Conservation (phyloP, 2,797 vertebrate species). For the Acestrorhynchus altus region DNA sequence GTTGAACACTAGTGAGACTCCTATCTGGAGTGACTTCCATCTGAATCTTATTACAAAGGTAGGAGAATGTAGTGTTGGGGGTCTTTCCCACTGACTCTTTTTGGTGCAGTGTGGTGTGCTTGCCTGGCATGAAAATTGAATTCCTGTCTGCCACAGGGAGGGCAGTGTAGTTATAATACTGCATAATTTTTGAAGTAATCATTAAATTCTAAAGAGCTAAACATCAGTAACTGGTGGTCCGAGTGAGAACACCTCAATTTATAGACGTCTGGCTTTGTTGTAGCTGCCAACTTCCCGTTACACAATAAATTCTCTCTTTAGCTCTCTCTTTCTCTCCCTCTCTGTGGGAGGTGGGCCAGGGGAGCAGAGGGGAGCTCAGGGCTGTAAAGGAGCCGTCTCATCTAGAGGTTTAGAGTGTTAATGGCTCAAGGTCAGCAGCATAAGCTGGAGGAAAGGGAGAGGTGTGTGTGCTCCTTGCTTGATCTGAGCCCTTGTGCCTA, state of each 20-base stretch:
- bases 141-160: too few relatives aligned
- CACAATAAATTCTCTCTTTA: constrained; percentile 11
- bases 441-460: constrained; percentile 76
- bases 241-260: not conserved
- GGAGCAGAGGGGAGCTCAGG: constrained; percentile 43
- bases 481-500: not conserved
- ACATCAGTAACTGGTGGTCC: constrained; percentile 2
- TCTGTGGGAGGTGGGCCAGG: constrained; percentile 27
- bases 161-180: not conserved
- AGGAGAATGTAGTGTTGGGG: not conserved
- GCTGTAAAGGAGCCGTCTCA: constrained; percentile 82
- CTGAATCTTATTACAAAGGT: not conserved
- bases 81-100: too few relatives aligned
- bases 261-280: constrained; percentile 7
- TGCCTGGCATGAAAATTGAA: too few relatives aligned
- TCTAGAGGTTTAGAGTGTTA: constrained; percentile 81
- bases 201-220: not conserved
- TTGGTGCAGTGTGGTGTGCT: too few relatives aligned
- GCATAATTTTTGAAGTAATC: not conserved
- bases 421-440: constrained; percentile 85
- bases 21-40: too few relatives aligned
- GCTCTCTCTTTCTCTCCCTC: not conserved
- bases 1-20: too few relatives aligned
- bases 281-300: not conserved
- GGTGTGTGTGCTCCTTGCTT: constrained; percentile 5